Percentiles rank a stretch among this genome's conserved stretches.
Evolutionary conservation across 1,140 invertebrate genomes (phyloP).

Genomic region (Phthorimaea operculella): DNA sequence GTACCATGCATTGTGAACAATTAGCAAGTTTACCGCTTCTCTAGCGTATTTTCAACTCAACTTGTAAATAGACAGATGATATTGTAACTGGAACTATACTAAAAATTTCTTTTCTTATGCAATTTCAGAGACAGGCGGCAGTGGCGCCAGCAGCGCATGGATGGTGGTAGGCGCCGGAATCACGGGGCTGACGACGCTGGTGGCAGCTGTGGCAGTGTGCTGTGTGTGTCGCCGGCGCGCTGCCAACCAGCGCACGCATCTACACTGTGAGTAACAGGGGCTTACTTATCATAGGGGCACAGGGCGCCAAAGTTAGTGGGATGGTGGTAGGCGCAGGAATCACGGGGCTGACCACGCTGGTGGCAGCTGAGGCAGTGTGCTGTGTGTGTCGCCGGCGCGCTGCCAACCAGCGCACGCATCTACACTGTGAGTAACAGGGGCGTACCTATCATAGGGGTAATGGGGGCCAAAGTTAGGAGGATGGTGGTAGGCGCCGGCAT

Average conservation of each 20-base stretch:
- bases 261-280: constrained; percentile 60
- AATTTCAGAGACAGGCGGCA: constrained; percentile 74
- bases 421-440: constrained; percentile 60
- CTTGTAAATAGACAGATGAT: too few relatives aligned
- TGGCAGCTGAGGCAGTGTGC: constrained; percentile 74
- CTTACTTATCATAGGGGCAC: too few relatives aligned
- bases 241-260: constrained; percentile 64
- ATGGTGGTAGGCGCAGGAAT: constrained; percentile 78
- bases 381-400: constrained; percentile 79
- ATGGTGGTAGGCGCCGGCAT: constrained; percentile 78
- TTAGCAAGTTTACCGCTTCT: too few relatives aligned
- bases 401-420: constrained; percentile 64
- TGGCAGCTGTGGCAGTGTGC: constrained; percentile 74
- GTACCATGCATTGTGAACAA: too few relatives aligned
- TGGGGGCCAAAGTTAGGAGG: too few relatives aligned
- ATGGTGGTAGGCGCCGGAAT: constrained; percentile 78
- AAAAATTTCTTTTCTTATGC: neutral
- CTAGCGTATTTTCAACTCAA: too few relatives aligned
- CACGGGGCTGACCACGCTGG: constrained; percentile 73
- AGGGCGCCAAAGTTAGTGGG: too few relatives aligned
- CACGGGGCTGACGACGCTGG: constrained; percentile 73
- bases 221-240: constrained; percentile 79
- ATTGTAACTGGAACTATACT: too few relatives aligned
- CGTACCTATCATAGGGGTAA: too few relatives aligned
- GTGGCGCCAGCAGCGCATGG: constrained; percentile 79